Conservation (phyloP, 2,113 vertebrate species). For the Physeter macrocephalus region DNA sequence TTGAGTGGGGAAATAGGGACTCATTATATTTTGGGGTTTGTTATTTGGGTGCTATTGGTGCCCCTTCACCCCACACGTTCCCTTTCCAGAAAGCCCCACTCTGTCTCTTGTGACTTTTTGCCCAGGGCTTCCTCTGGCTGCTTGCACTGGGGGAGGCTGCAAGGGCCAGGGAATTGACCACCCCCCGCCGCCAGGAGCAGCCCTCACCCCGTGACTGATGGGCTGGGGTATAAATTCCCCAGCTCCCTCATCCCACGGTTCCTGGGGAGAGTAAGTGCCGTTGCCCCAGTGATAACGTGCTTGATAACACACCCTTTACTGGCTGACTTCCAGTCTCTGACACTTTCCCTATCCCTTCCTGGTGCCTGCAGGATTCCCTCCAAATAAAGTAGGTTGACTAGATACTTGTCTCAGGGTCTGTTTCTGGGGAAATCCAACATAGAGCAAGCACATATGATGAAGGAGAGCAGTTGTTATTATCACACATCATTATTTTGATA, state of each 20-base stretch:
- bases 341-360: not conserved
- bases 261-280: not conserved
- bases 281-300: not conserved
- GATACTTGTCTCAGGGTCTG: not conserved
- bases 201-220: not conserved
- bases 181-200: not conserved
- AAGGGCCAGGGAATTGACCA: not conserved
- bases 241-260: not conserved
- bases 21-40: not conserved
- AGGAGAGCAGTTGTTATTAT: not conserved
- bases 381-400: not conserved
- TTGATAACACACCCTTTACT: not conserved
- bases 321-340: not conserved
- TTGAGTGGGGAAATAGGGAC: not conserved
- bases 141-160: not conserved
- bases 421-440: not conserved
- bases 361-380: not conserved
- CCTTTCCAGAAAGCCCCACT: not conserved
- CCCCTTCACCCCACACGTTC: too few relatives aligned
- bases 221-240: not conserved
- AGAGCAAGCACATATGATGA: not conserved
- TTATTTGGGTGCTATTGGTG: not conserved
- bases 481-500: not conserved
- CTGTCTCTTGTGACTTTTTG: not conserved
- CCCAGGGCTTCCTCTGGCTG: not conserved